Percentiles rank a stretch among this genome's conserved stretches.
Conservation (phyloP, 2,113 vertebrate species). For the Stomatorhinus ivindoensis region DNA sequence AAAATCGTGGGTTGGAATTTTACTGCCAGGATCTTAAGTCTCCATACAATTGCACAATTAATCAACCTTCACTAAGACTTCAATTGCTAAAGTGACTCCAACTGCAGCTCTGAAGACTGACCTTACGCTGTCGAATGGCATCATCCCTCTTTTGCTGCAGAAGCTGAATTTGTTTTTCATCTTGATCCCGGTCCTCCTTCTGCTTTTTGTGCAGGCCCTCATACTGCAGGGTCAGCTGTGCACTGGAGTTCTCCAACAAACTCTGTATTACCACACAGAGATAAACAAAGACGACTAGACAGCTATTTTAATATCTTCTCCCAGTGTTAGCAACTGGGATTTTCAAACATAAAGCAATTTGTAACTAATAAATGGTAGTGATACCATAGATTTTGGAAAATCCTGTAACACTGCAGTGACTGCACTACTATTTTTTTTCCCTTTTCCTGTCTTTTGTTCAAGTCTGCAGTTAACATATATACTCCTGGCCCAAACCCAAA, state of each 20-base stretch:
- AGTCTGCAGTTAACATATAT: background rate
- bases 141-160: constrained; percentile 67
- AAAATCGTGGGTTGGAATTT: background rate
- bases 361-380: background rate
- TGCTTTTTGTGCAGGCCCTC: constrained; percentile 67
- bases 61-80: background rate
- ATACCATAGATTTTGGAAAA: background rate
- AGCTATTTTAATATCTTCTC: background rate
- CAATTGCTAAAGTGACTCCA: background rate
- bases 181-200: constrained; percentile 63
- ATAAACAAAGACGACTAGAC: background rate
- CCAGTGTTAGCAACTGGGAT: background rate
- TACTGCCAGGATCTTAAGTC: background rate
- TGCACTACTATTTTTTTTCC: background rate
- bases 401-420: no score
- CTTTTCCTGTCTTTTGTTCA: background rate
- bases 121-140: constrained; percentile 71
- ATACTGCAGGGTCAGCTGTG: constrained; percentile 35
- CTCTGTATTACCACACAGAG: constrained; percentile 52
- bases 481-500: background rate
- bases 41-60: background rate
- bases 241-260: constrained; percentile 57
- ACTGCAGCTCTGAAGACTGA: constrained; percentile 28
- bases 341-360: background rate
- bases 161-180: constrained; percentile 61